Conservation (phyloP, 1,140 invertebrate species). For the Listronotus bonariensis region DNA sequence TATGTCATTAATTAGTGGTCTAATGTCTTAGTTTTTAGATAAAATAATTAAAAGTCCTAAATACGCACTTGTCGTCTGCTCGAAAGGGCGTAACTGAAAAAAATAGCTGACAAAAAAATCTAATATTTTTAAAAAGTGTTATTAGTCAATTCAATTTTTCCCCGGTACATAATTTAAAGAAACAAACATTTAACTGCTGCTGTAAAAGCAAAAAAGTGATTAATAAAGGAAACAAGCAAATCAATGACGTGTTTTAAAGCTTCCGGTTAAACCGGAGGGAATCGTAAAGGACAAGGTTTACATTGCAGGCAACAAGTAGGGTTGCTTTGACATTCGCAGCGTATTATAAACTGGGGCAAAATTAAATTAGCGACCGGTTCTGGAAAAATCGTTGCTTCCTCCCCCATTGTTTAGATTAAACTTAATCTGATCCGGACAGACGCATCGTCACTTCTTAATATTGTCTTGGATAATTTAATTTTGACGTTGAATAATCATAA, state of each 20-base stretch:
- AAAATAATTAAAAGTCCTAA: no score
- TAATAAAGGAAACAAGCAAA: constrained; percentile 13
- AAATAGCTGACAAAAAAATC: no score
- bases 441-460: constrained; percentile 41
- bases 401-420: constrained; percentile 44
- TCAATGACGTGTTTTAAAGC: constrained; percentile 23
- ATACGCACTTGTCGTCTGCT: no score
- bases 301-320: constrained; percentile 50
- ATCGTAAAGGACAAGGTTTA: constrained; percentile 23
- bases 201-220: constrained; percentile 16
- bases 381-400: constrained; percentile 40
- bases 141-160: no score
- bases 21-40: no score
- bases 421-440: constrained; percentile 45
- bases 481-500: constrained; percentile 38
- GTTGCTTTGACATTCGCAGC: constrained; percentile 49
- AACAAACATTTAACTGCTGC: constrained; percentile 5
- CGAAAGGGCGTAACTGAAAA: no score
- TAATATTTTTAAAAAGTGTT: no score
- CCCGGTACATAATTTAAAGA: neutral
- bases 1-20: no score
- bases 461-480: constrained; percentile 36
- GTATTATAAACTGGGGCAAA: constrained; percentile 49
- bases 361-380: constrained; percentile 48
- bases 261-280: constrained; percentile 23